These are phyloP conservation scores for Carcharodon carcharias DNA, from an alignment of 2,797 vertebrate genomes.

Conservation along the genomic window DNA sequence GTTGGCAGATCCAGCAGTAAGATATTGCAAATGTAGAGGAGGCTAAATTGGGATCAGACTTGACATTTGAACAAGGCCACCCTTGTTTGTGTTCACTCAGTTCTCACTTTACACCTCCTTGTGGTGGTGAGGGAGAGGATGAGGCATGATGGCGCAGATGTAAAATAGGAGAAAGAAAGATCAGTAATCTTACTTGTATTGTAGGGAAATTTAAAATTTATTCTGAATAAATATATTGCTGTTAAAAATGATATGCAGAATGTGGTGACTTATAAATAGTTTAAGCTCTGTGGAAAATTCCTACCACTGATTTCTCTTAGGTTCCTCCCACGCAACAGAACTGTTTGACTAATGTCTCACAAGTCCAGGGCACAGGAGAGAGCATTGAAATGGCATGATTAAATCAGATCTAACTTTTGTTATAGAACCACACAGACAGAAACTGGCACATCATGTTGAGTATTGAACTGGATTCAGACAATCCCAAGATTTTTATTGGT, in stretches of 20 bases:
- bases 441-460: neutral
- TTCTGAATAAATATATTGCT: neutral
- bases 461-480: neutral
- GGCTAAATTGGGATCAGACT: neutral
- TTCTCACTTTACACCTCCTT: neutral
- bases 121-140: neutral
- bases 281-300: neutral
- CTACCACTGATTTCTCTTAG: neutral
- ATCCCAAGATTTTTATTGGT: neutral
- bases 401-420: neutral
- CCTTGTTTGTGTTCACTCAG: neutral
- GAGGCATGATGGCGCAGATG: neutral
- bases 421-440: neutral
- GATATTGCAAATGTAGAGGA: neutral
- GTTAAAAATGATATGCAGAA: neutral
- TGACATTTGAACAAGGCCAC: neutral
- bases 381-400: slow-evolving; percentile 7
- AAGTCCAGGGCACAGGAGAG: neutral
- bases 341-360: neutral
- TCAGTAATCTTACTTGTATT: neutral
- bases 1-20: neutral
- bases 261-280: neutral
- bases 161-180: neutral
- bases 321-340: neutral
- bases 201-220: neutral